Evolutionary conservation across 2,888 invertebrate genomes (phyloP), one percentile per base, ranked within the genome.

Genomic region (Thecocarcelia acutangulata): DNA sequence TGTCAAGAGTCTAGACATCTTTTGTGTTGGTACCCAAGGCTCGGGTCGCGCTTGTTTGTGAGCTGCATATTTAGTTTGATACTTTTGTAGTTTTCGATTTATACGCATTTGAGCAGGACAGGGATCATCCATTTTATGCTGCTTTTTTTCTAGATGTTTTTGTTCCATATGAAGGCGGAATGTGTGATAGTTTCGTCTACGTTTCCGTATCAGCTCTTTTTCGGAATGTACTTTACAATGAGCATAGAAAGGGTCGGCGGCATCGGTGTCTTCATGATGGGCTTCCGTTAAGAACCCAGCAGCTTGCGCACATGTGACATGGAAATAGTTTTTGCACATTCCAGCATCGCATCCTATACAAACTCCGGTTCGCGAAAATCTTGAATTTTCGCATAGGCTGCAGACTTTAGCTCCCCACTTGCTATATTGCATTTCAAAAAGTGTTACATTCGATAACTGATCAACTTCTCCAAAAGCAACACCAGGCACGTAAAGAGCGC

Each of bases 331-430:
- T 88, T 97, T 95, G 92, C 99, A 99, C 94, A 99, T 96, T 28
- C 99, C 99, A 11, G 99, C 99, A 91, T 99, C 99, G 91, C 99
- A 99, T 82, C 96, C 96, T 70, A 99, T 97, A 88, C 97, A 97
- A 13, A 99, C 97, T 2, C 99, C 99, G 0, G 98, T 97, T 33
- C 97, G 93, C 9, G 97, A 95, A 87, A 95, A 95, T 48, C 96
- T 92, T 3, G 95, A 93, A 90, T 98, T 97, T 83, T 94, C 94
- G 90, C 99, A 99, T 12, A 98, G 91, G 8, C 95, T 94, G 89
- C 99, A 99, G 11, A 94, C 94, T 87, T 97, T 97, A 9, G 97
- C 95, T 44, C 99, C 99, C 97, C 98, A 99, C 86, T 96, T 96
- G 69, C 95, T 96, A 90, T 98, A 98, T n/a, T 97, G 96, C 96